Evolutionary conservation across 2,113 vertebrate genomes (phyloP), one percentile per base, ranked within the genome.

Genomic region (Mesitornis unicolor): DNA sequence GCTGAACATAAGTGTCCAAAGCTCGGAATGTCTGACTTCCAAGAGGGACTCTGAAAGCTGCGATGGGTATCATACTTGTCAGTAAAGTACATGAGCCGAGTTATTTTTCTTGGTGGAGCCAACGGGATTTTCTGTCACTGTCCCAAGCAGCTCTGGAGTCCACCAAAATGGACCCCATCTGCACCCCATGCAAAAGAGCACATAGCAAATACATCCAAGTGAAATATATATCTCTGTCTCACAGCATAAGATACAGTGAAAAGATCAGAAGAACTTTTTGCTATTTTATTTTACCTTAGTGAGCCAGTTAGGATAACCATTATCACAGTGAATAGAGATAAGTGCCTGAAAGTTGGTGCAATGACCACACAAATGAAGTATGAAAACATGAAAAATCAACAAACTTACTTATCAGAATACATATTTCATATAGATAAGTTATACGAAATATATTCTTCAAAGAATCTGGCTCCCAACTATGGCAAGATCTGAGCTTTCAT

Each of bases 341-440:
- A 76, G 21, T 4, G 17, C 45, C 68, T 54, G 28, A 45, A 76
- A 68, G 21, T 16, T 22, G 18, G 21, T 77, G 18, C 31, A 76
- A 56, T 54, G 54, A 64, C 36, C 38, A 15, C 11, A 18, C 0
- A 47, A 17, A 73, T 1, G 1, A 79, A 43, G 10, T 6, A 65
- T 35, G 36, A 85, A 81, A 84, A 82, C 12, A 9, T 76, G 11
- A 92, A 70, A 90, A 90, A 73, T 9, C n/a, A 60, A 31, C 15
- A 26, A 59, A 42, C 4, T 51, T 64, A 17, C 33, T 50, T 70
- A 82, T 17, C 47, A 84, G n/a, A 82, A 79, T 20, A 88, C 2
- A 0, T 68, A 47, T 60, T 61, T 82, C 35, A 84, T 28, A 53
- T 33, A 54, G 36, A 7, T 18, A 73, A 13, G 4, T 63, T 33